These are phyloP conservation scores for Cheilosia scutellata DNA, from an alignment of 2,888 invertebrate species.

Conservation along the genomic window DNA sequence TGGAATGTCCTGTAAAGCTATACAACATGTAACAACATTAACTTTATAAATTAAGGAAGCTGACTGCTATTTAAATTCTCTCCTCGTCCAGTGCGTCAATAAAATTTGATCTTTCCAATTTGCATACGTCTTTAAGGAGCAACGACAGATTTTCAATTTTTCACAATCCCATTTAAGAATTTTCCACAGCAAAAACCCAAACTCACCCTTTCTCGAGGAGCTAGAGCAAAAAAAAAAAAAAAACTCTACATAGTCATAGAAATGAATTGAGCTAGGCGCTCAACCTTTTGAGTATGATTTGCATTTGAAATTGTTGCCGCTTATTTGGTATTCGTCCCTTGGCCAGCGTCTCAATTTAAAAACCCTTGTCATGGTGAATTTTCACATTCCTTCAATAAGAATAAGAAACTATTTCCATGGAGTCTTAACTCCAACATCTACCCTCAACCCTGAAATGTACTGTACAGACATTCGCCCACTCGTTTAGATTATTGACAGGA, in stretches of 20 bases:
- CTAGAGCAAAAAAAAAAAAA: not conserved
- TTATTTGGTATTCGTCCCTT: slow-evolving; percentile 72
- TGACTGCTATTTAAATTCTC: slow-evolving; percentile 41
- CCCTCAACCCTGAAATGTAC: slow-evolving; percentile 24
- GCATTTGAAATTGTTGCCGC: slow-evolving; percentile 72
- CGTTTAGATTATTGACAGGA: slow-evolving; percentile 42
- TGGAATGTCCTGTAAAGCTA: slow-evolving; percentile 9
- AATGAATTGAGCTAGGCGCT: slow-evolving; percentile 49
- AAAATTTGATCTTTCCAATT: slow-evolving; percentile 59
- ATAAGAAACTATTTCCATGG: slow-evolving; percentile 20
- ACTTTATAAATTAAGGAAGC: slow-evolving; percentile 33
- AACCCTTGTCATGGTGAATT: slow-evolving; percentile 66
- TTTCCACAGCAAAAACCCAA: slow-evolving; percentile 21
- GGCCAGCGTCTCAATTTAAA: slow-evolving; percentile 53
- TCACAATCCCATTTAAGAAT: slow-evolving; percentile 41
- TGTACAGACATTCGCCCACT: slow-evolving; percentile 29
- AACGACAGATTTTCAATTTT: slow-evolving; percentile 58
- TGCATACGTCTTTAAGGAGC: slow-evolving; percentile 53
- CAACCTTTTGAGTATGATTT: slow-evolving; percentile 68
- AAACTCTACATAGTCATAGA: slow-evolving; percentile 24
- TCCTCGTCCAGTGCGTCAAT: slow-evolving; percentile 32
- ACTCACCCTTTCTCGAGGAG: slow-evolving; percentile 25
- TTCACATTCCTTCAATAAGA: slow-evolving; percentile 4
- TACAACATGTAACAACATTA: slow-evolving; percentile 35
- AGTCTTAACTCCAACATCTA: not conserved